A percentile compares a stretch with the other conserved stretches of the same genome.
These are phyloP conservation scores for Eurois occulta DNA, from an alignment of 2,888 invertebrate genomes.

Conservation along the genomic window DNA sequence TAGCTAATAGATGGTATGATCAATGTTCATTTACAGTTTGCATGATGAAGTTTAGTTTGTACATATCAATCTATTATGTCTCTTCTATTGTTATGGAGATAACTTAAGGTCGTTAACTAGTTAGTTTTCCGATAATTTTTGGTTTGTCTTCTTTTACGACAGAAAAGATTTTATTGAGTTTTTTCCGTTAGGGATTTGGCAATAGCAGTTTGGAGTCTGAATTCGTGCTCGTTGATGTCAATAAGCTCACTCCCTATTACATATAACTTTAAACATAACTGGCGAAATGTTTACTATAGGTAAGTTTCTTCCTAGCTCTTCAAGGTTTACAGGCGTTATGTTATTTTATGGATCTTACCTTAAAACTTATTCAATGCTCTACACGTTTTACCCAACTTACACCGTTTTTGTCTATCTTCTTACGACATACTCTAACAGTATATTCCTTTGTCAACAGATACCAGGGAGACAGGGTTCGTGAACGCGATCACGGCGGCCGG, in stretches of 20 bases:
- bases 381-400: neutral
- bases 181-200: neutral
- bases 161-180: neutral
- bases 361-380: neutral
- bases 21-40: conserved; percentile 6
- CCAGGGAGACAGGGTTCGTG: conserved; percentile 97
- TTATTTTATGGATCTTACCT: neutral
- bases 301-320: neutral
- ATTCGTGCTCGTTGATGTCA: neutral
- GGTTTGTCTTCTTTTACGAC: neutral
- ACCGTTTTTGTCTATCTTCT: neutral
- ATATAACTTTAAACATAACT: neutral
- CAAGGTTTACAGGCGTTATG: neutral
- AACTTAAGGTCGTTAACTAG: no score
- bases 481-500: conserved; percentile 98
- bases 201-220: no score
- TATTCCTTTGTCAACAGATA: conserved; percentile 91
- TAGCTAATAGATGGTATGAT: neutral
- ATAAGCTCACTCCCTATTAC: neutral
- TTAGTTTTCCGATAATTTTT: neutral
- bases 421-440: neutral
- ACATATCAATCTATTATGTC: neutral
- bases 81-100: neutral
- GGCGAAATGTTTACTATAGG: neutral
- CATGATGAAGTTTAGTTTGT: conserved; percentile 1